These are phyloP conservation scores for Trichonephila clavata DNA, from an alignment of 1,140 invertebrate species.

Conservation along the genomic window DNA sequence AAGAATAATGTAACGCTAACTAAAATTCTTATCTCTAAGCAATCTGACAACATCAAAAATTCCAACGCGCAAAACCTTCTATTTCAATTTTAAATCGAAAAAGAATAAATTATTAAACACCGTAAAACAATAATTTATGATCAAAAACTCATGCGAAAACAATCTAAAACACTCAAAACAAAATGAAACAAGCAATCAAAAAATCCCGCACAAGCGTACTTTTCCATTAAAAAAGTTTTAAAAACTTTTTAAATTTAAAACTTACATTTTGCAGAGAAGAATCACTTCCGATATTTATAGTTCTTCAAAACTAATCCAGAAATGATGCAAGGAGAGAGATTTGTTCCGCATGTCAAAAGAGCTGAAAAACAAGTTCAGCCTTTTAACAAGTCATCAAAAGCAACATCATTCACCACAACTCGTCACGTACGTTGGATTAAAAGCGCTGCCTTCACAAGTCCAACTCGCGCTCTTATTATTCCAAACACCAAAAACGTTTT, in stretches of 20 bases:
- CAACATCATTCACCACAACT: conserved; percentile 37
- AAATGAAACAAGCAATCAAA: neutral
- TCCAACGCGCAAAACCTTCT: no score
- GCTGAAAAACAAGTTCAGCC: conserved; percentile 11
- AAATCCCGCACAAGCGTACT: neutral
- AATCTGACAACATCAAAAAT: no score
- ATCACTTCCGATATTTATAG: conserved; percentile 30
- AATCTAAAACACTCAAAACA: neutral
- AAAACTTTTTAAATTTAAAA: neutral
- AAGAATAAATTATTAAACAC: neutral
- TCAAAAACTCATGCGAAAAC: neutral
- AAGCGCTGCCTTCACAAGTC: conserved; percentile 16
- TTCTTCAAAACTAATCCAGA: conserved; percentile 64
- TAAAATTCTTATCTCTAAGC: no score
- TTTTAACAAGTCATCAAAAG: conserved; percentile 63
- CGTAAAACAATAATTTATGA: neutral
- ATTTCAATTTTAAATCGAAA: neutral
- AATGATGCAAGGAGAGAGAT: neutral
- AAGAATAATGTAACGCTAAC: no score
- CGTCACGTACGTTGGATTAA: conserved; percentile 37
- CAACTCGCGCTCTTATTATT: conserved; percentile 46
- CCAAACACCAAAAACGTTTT: conserved; percentile 65
- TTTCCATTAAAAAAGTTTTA: neutral
- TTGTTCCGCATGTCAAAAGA: conserved; percentile 59
- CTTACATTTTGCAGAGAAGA: conserved; percentile 66